phyloP scores from a whole-genome alignment of 2,113 vertebrate genomes.

The Caloenas nicobarica region DNA sequence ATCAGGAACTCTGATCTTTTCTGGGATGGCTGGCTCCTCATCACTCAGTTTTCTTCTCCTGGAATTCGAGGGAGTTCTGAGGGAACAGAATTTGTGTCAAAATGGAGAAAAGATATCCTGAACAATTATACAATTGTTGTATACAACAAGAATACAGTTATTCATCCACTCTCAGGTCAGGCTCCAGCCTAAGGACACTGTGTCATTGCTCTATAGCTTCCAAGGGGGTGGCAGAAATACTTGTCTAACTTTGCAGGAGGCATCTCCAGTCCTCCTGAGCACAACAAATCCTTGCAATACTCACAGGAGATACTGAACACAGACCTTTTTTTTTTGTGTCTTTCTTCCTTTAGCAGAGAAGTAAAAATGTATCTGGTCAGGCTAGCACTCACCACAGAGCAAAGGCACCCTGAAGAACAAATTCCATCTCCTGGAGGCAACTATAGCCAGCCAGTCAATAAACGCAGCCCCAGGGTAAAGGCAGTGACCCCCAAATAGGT shows the following conservation, averaged over 20 bases:
- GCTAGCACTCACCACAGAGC: background rate
- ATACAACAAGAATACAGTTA: background rate
- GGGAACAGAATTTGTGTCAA: background rate
- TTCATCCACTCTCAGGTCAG: background rate
- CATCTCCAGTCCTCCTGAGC: background rate
- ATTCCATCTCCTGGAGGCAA: background rate
- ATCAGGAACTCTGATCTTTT: slow-evolving; percentile 75
- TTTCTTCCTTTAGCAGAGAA: background rate
- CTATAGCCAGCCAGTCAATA: background rate
- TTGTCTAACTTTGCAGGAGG: background rate
- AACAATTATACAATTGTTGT: too few species aligned
- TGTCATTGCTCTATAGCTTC: background rate
- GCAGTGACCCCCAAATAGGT: background rate
- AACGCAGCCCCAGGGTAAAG: background rate
- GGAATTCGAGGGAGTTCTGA: slow-evolving; percentile 69
- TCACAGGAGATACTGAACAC: background rate
- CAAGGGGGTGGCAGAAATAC: background rate
- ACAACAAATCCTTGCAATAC: background rate
- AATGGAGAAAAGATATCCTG: background rate
- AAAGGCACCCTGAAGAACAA: background rate
- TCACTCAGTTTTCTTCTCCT: slow-evolving; percentile 67
- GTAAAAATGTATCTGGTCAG: background rate
- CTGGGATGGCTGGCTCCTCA: slow-evolving; percentile 37
- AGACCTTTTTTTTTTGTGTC: background rate
- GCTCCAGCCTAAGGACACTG: background rate